These are phyloP conservation scores for Excalfactoria chinensis DNA, from an alignment of 2,113 vertebrate genomes.

Conservation along the genomic window DNA sequence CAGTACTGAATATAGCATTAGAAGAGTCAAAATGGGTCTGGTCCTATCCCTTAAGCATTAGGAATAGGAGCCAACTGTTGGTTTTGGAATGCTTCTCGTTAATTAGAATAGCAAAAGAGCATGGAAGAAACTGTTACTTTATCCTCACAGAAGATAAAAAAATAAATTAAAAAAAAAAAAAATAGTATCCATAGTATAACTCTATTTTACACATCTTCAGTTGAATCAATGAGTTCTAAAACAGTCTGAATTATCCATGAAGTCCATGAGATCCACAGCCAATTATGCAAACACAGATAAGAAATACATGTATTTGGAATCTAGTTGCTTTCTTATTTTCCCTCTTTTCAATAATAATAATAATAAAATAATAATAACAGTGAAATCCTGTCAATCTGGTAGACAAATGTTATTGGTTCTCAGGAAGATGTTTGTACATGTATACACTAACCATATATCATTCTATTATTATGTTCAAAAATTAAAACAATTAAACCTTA, in stretches of 20 bases:
- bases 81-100: background rate
- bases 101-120: background rate
- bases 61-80: background rate
- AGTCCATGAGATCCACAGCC: background rate
- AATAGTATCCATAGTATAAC: background rate
- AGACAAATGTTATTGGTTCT: background rate
- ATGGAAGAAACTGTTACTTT: background rate
- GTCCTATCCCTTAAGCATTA: background rate
- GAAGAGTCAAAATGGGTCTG: background rate
- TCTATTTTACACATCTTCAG: background rate
- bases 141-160: background rate
- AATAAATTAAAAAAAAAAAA: background rate
- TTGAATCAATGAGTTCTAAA: background rate
- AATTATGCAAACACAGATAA: background rate
- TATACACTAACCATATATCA: rapidly evolving
- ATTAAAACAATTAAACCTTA: background rate
- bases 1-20: background rate
- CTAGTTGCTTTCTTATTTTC: background rate
- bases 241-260: background rate
- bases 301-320: background rate
- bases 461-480: background rate
- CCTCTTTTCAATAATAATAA: no score
- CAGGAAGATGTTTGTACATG: background rate
- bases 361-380: no score
- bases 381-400: background rate